phyloP scores from a whole-genome alignment of 2,888 invertebrate species.

The Cactoblastis cactorum region DNA sequence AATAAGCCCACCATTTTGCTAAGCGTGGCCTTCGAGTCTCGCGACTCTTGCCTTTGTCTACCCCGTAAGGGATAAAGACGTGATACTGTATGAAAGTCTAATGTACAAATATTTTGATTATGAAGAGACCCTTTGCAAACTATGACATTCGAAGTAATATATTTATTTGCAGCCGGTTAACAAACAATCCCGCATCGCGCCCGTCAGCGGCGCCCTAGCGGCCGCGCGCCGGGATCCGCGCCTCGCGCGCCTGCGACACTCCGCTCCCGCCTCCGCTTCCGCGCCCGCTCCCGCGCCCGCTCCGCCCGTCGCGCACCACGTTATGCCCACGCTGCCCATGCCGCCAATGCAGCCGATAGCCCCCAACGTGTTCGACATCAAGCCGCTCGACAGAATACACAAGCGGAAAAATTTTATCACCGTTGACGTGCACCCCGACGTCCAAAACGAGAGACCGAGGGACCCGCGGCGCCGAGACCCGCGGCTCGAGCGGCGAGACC shows the following conservation, averaged over 20 bases:
- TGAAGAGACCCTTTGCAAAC: neutral
- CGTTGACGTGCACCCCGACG: constrained; percentile 58
- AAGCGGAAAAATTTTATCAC: constrained; percentile 70
- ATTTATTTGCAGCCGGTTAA: constrained; percentile 56
- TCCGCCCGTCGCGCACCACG: constrained; percentile 21
- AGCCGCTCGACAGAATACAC: constrained; percentile 60
- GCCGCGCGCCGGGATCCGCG: constrained; percentile 52
- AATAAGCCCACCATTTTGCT: no score
- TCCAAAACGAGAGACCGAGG: constrained; percentile 19
- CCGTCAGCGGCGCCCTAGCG: constrained; percentile 51
- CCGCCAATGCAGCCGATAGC: constrained; percentile 50
- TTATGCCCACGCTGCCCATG: constrained; percentile 15
- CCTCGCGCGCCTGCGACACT: constrained; percentile 32
- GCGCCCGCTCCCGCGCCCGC: constrained; percentile 18
- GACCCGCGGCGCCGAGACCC: constrained; percentile 37
- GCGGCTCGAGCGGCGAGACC: constrained; percentile 26
- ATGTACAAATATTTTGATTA: neutral
- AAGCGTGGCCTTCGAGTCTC: no score
- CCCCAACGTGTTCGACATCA: constrained; percentile 70
- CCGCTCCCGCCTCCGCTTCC: constrained; percentile 21
- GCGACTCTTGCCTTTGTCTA: no score
- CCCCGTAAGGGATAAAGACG: no score
- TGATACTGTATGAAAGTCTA: no score
- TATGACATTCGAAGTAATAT: neutral
- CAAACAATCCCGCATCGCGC: constrained; percentile 58